Evolutionary conservation across 2,113 vertebrate species (phyloP).

Genomic region (Gopherus evgoodei): DNA sequence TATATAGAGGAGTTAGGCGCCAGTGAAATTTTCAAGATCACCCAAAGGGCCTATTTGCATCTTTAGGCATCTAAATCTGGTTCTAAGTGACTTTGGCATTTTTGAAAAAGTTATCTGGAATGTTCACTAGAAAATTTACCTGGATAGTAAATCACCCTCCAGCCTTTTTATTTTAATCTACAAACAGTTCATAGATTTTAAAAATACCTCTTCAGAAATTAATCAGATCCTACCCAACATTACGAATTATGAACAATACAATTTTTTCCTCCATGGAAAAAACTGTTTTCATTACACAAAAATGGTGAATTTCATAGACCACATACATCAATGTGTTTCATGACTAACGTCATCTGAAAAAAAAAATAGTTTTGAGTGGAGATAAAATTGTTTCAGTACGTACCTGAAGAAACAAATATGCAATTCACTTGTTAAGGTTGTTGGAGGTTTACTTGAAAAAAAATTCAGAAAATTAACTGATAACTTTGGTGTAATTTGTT

Average conservation of each 20-base stretch:
- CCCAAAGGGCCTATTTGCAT: not conserved
- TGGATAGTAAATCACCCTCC: not conserved
- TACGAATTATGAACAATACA: too few species aligned
- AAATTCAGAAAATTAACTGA: not conserved
- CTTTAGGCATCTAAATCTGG: slow-evolving; percentile 18
- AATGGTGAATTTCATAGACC: too few species aligned
- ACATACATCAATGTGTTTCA: slow-evolving; percentile 23
- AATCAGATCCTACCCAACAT: slow-evolving; percentile 44
- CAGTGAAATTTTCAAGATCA: slow-evolving; percentile 59
- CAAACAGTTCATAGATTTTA: slow-evolving; percentile 47
- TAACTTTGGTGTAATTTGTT: not conserved
- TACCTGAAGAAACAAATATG: not conserved
- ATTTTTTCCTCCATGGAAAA: too few species aligned
- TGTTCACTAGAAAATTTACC: not conserved
- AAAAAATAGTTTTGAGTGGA: slow-evolving; percentile 32
- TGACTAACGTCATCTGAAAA: slow-evolving; percentile 42
- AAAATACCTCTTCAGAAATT: slow-evolving; percentile 47
- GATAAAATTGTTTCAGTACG: not conserved
- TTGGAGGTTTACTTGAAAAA: not conserved
- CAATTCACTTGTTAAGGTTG: not conserved
- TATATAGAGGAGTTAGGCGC: slow-evolving; percentile 57
- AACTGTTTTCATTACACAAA: too few species aligned
- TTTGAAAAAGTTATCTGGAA: not conserved
- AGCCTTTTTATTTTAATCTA: not conserved
- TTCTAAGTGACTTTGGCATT: not conserved